phyloP scores from a whole-genome alignment of 1,140 invertebrate genomes.

The Drosophila guanche region DNA sequence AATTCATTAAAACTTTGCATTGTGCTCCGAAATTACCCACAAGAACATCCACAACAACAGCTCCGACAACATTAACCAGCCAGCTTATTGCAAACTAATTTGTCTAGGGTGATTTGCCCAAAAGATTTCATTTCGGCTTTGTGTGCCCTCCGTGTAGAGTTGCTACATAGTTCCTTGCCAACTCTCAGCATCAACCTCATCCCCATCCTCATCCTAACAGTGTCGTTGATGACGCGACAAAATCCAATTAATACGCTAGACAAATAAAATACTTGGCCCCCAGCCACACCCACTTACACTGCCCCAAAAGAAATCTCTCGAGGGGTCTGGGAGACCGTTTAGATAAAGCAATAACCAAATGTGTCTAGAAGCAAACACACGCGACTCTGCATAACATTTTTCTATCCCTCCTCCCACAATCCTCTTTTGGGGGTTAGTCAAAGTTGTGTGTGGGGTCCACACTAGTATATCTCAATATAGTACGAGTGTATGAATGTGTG shows the following conservation, averaged over 20 bases:
- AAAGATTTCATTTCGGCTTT: slow-evolving; percentile 45
- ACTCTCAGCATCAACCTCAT: background rate
- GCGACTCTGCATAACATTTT: slow-evolving; percentile 71
- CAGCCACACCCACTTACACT: background rate
- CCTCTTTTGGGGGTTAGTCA: slow-evolving; percentile 39
- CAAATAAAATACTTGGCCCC: slow-evolving; percentile 65
- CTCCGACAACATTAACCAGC: slow-evolving; percentile 25
- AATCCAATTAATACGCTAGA: slow-evolving; percentile 81
- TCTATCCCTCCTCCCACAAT: slow-evolving; percentile 3
- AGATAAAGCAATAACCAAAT: slow-evolving; percentile 81
- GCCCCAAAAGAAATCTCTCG: slow-evolving; percentile 9
- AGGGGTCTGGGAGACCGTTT: slow-evolving; percentile 47
- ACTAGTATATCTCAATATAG: slow-evolving; percentile 62
- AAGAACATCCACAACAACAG: slow-evolving; percentile 16
- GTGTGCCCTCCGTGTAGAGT: background rate
- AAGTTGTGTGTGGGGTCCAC: slow-evolving; percentile 39
- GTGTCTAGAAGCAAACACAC: slow-evolving; percentile 64
- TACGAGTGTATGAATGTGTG: background rate
- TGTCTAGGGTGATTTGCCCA: slow-evolving; percentile 68
- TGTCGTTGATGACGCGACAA: slow-evolving; percentile 73
- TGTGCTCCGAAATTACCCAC: slow-evolving; percentile 59
- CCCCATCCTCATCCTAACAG: background rate
- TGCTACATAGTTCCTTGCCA: background rate
- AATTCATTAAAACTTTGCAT: slow-evolving; percentile 80
- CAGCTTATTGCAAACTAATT: slow-evolving; percentile 75